Base-by-base conservation (phyloP, 2,797 vertebrate species). In the Gallirallus australis region DNA sequence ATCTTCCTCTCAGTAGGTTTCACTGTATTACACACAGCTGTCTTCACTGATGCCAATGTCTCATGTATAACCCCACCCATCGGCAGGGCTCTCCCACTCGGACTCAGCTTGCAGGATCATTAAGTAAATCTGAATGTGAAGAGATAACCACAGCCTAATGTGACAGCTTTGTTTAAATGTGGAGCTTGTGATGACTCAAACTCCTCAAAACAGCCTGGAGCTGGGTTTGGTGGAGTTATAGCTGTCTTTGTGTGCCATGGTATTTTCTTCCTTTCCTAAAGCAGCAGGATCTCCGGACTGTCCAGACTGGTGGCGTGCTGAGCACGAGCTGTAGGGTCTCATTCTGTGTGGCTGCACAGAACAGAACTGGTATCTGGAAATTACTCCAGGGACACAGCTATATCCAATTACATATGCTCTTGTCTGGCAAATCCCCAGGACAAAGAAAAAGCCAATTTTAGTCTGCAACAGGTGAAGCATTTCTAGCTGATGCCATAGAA, bases 271-370 rank as follows among this genome's bases (percentile, higher is more conserved):
- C 15, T 53, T 83, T 57, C 40, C 57, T 81, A 48, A 52, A 86
- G 37, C 23, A 35, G 37, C 14, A 57, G 39, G 17, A n/a, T 31
- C 11, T 63, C 37, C 66, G 11, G 59, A 84, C 31, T 40, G 45
- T 39, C 21, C 31, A 59, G 24, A 17, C 48, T 42, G 64, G 30
- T 42, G 52, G 63, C 27, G 30, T 2, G 35, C 28, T 27, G 11
- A 71, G 70, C 24, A 24, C 39, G 37, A 72, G 48, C 19, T 61
- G 23, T 24, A 71, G 53, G 21, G 37, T 42, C 16, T 48, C 5
- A 1, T 42, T 33, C 47, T 4, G 5, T 17, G 16, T 8, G 28
- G 40, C 39, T 6, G 1, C 50, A 57, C 1, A 63, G 33, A 33
- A n/a, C n/a, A 42, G 23, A 86, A 71, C 6, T 8, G 37, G 27